phyloP scores from a whole-genome alignment of 1,140 invertebrate genomes.

The Brachionus calyciflorus region DNA sequence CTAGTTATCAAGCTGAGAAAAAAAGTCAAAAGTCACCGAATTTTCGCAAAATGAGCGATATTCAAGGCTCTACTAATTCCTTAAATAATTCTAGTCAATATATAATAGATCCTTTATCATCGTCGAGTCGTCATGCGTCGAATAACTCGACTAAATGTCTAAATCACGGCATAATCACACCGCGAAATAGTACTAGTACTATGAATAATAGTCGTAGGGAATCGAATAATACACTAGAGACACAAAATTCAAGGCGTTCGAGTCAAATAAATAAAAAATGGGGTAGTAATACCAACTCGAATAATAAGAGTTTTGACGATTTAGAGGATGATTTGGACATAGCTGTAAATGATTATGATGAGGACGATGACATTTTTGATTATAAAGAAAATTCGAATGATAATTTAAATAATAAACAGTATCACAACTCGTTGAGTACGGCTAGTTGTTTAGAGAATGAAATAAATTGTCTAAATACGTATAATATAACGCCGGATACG shows the following conservation, averaged over 20 bases:
- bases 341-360: conserved; percentile 24
- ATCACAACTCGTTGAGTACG: conserved; percentile 29
- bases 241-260: not conserved
- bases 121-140: not conserved
- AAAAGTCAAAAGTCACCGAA: not conserved
- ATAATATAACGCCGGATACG: conserved; percentile 32
- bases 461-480: conserved; percentile 12
- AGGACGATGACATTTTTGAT: conserved; percentile 42
- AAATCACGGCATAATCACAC: not conserved
- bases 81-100: not conserved
- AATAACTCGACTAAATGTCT: not conserved
- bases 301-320: not conserved
- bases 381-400: not conserved
- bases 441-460: conserved; percentile 29
- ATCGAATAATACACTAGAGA: not conserved
- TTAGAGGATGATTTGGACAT: conserved; percentile 29
- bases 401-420: conserved; percentile 25
- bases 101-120: not conserved
- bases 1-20: not conserved
- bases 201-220: not conserved
- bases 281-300: not conserved
- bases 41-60: not conserved
- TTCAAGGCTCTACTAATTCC: not conserved
- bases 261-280: not conserved
- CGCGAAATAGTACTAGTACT: conserved; percentile 26